phyloP scores from a whole-genome alignment of 2,797 vertebrate species.

The Glyptemys insculpta region DNA sequence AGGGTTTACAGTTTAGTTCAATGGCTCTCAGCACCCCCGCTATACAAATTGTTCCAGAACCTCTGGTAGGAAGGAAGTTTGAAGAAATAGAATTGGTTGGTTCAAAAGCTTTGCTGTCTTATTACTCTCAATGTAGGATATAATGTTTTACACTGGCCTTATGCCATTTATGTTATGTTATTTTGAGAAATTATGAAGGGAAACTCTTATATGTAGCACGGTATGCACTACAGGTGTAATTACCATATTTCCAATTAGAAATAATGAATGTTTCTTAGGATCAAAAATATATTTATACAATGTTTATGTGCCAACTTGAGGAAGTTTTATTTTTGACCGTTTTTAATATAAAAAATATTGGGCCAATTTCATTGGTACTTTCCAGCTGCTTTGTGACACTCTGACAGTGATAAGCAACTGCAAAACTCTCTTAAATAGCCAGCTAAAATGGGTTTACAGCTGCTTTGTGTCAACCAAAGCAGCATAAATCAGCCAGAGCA shows the following conservation, averaged over 20 bases:
- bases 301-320: not conserved
- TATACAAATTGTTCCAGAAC: too few relatives aligned
- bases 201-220: not conserved
- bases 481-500: not conserved
- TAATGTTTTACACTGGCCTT: not conserved
- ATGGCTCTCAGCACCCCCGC: too few relatives aligned
- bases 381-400: not conserved
- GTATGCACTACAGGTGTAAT: not conserved
- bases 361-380: not conserved
- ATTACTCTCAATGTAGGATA: not conserved
- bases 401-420: not conserved
- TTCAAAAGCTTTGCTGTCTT: not conserved
- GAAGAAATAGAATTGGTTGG: not conserved
- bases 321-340: not conserved
- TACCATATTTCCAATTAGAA: not conserved
- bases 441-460: not conserved
- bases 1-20: too few relatives aligned
- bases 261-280: not conserved
- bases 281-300: not conserved
- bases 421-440: too few relatives aligned
- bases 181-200: not conserved
- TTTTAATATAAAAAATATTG: not conserved
- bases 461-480: not conserved
- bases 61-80: not conserved
- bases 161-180: not conserved